phyloP scores from a whole-genome alignment of 1,140 invertebrate genomes.

The Chlorops oryzae region DNA sequence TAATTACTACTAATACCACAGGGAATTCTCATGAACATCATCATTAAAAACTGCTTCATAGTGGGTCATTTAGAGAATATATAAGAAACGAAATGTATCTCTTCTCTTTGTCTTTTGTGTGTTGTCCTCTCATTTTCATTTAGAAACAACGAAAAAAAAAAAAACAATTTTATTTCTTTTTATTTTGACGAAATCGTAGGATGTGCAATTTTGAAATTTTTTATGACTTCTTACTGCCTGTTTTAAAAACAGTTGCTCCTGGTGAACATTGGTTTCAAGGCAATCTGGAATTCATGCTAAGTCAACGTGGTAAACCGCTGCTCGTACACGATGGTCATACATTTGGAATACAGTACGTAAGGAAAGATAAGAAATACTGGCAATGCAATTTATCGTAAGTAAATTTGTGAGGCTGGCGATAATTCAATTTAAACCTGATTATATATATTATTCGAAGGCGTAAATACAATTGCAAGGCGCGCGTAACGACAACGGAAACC shows the following conservation, averaged over 20 bases:
- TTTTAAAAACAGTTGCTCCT: constrained; percentile 45
- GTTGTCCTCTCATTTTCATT: too few relatives aligned
- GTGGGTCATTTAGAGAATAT: too few relatives aligned
- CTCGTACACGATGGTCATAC: constrained; percentile 47
- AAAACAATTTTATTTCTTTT: neutral
- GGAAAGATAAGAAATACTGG: constrained; percentile 48
- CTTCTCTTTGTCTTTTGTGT: too few relatives aligned
- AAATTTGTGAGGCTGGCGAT: too few relatives aligned
- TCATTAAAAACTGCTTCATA: too few relatives aligned
- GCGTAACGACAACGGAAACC: constrained; percentile 46
- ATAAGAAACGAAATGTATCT: too few relatives aligned
- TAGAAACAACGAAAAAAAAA: too few relatives aligned
- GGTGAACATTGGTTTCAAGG: constrained; percentile 47
- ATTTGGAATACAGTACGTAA: constrained; percentile 47
- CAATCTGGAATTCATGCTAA: constrained; percentile 48
- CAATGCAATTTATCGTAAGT: constrained; percentile 47
- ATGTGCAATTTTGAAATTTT: neutral
- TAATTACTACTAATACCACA: too few relatives aligned
- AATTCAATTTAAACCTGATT: too few relatives aligned
- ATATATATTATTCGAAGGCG: too few relatives aligned
- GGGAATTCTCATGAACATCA: too few relatives aligned
- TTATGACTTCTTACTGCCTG: too few relatives aligned
- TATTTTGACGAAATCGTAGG: neutral
- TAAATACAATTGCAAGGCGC: constrained; percentile 47
- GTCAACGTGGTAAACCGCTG: constrained; percentile 44